These are phyloP conservation scores for Pelobates fuscus DNA, from an alignment of 2,113 vertebrate species.

Conservation along the genomic window DNA sequence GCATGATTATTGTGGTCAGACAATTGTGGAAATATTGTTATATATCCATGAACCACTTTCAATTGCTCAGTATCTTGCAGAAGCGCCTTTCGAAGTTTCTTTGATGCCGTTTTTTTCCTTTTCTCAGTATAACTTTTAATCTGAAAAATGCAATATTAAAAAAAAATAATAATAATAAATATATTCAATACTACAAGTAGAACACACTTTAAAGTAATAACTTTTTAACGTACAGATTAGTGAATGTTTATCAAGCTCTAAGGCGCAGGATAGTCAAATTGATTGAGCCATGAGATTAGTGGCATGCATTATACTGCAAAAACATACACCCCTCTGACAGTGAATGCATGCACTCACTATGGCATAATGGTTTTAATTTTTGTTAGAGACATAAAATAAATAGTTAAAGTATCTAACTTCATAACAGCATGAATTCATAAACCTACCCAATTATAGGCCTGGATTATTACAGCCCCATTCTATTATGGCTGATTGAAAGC, in stretches of 20 bases:
- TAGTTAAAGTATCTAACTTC: no score
- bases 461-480: background rate
- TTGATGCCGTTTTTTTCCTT: conserved; percentile 3
- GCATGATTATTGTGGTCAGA: background rate
- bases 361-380: background rate
- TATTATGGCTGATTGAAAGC: background rate
- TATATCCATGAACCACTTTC: conserved; percentile 3
- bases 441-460: background rate
- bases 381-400: no score
- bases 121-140: background rate
- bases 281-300: background rate
- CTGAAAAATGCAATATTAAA: background rate
- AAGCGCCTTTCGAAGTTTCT: background rate
- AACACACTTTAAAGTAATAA: background rate
- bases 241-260: background rate
- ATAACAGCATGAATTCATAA: no score
- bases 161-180: background rate
- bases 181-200: background rate
- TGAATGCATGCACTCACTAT: background rate
- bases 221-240: background rate
- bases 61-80: background rate
- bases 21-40: background rate
- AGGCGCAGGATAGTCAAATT: background rate
- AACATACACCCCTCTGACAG: background rate
- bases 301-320: background rate